Conservation (phyloP, 1,140 invertebrate species). For the Atta texana region DNA sequence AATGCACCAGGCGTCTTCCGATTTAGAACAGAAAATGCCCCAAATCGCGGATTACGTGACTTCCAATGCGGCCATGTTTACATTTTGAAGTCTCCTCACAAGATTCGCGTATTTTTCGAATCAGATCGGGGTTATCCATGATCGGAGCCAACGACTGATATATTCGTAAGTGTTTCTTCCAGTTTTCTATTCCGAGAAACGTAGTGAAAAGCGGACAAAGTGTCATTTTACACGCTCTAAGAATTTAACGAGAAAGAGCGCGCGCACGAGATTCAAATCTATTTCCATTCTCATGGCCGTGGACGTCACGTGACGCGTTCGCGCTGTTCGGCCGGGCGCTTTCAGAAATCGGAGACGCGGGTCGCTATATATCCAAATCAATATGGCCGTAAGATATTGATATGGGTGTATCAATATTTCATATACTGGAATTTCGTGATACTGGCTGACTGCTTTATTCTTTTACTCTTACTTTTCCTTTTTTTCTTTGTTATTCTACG, state of each 20-base stretch:
- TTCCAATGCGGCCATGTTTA: conserved; percentile 2
- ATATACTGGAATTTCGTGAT: conserved; percentile 85
- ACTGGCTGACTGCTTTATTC: conserved; percentile 86
- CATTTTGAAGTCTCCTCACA: not conserved
- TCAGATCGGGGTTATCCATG: not conserved
- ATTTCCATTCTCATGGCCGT: not conserved
- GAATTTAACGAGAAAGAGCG: not conserved
- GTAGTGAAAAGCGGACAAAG: not conserved
- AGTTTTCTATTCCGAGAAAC: not conserved
- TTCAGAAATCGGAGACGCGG: conserved; percentile 83
- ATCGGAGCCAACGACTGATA: not conserved
- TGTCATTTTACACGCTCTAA: not conserved
- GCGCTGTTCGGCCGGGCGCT: conserved; percentile 44
- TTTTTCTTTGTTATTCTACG: conserved; percentile 76
- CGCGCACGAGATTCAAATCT: conserved; percentile 1
- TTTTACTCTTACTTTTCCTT: conserved; percentile 72
- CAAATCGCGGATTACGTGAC: conserved; percentile 33
- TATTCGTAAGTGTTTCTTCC: not conserved
- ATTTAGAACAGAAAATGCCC: conserved; percentile 78
- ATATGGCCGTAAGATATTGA: conserved; percentile 85
- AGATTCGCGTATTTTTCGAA: not conserved
- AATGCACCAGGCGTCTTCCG: conserved; percentile 78
- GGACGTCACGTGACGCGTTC: conserved; percentile 14
- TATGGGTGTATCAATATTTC: conserved; percentile 85
- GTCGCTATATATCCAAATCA: conserved; percentile 85